A percentile compares a stretch with the other conserved stretches of the same genome.
Conservation (phyloP, 2,113 vertebrate genomes). For the Bucco capensis region DNA sequence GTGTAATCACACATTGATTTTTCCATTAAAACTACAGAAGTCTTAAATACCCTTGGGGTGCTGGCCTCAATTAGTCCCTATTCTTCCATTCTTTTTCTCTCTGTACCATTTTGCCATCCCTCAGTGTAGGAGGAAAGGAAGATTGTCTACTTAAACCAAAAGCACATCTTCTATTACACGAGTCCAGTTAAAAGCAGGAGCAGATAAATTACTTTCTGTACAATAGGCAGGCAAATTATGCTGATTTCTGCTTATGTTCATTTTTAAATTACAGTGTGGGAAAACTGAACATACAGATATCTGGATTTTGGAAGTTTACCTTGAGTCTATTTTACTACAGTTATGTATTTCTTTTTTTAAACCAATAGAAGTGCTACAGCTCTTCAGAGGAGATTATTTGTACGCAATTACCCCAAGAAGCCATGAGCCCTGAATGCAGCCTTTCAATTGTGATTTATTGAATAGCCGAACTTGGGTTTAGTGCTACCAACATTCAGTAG, state of each 20-base stretch:
- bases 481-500: background rate
- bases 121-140: background rate
- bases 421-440: background rate
- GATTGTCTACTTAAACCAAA: constrained; percentile 2
- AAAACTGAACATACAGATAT: background rate
- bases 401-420: background rate
- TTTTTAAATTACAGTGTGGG: background rate
- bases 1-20: constrained; percentile 62
- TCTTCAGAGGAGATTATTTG: background rate
- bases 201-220: constrained; percentile 36
- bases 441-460: background rate
- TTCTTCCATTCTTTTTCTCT: constrained; percentile 29
- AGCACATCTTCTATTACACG: constrained; percentile 16
- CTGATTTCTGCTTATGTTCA: background rate
- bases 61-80: constrained; percentile 43
- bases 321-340: background rate
- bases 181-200: constrained; percentile 48
- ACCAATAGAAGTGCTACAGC: background rate
- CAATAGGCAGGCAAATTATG: constrained; percentile 32
- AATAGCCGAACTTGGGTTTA: background rate
- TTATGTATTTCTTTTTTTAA: background rate
- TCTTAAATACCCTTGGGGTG: constrained; percentile 40
- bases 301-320: background rate
- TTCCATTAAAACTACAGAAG: constrained; percentile 62
- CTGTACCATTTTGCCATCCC: constrained; percentile 21